Evolutionary conservation across 2,888 invertebrate genomes (phyloP), one percentile per base, ranked within the genome.

Genomic region (Scelioninae gen. 1): DNA sequence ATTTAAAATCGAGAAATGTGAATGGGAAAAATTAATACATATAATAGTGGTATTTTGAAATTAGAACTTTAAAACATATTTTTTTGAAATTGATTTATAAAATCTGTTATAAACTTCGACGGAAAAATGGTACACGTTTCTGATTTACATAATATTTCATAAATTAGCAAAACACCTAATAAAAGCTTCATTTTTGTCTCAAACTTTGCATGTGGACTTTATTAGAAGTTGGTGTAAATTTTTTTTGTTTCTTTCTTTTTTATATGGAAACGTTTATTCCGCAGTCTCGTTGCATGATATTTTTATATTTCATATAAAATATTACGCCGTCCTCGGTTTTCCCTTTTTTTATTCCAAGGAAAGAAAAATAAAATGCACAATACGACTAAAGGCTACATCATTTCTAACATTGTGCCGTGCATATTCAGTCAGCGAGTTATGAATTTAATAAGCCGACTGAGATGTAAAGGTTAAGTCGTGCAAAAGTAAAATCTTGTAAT

Each of bases 361-460:
- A 49, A 55, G 53, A 53, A 53, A 55, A 55, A 55, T 11, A 55
- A 68, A 68, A 34, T 55, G 3, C 68, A 56, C 13, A n/a, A 51
- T 55, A 43, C 9, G 31, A 23, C 23, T 6, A 45, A 69, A 56
- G 11, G 66, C 13, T 53, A 45, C 8, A 51, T 40, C 53, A 47
- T 34, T 55, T 63, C 29, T 55, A 56, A 65, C 13, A 43, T 55
- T 5, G 31, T 5, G 11, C 40, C 32, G 55, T 51, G 15, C 55
- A 38, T 45, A 63, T 63, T 47, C 51, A 43, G 62, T 56, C 31
- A 56, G 47, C 45, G 29, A 69, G 47, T 69, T 58, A 69, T 69
- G 69, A 69, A 69, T 69, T 69, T 56, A 69, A 69, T 69, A 69
- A 69, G 69, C 56, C 34, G 47, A 69, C 69, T 47, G 56, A 56